Evolutionary conservation across 1,140 invertebrate species (phyloP).

Genomic region (Cyclargus thomasi): DNA sequence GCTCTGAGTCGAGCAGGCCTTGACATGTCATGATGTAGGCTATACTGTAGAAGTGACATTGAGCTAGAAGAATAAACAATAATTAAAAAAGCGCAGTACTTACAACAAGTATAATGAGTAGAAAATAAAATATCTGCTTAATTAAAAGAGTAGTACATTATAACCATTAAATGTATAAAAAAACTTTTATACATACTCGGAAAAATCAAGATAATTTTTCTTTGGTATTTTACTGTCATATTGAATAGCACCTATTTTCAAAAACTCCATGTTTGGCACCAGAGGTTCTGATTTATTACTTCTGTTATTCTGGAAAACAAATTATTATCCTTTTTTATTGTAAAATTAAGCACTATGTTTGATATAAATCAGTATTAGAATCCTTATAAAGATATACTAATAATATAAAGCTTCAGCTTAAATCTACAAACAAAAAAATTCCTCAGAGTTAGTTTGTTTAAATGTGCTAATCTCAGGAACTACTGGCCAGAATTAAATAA

Average conservation of each 20-base stretch:
- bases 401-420: no score
- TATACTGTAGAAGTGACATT: constrained; percentile 43
- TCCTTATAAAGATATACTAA: no score
- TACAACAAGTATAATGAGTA: background rate
- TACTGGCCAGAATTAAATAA: no score
- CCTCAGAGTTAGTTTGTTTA: no score
- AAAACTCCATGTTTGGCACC: constrained; percentile 61
- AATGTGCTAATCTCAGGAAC: no score
- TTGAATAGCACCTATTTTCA: constrained; percentile 54
- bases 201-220: constrained; percentile 64
- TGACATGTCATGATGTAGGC: constrained; percentile 26
- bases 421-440: no score
- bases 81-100: background rate
- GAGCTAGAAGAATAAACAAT: constrained; percentile 34
- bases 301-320: constrained; percentile 26
- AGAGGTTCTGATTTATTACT: constrained; percentile 51
- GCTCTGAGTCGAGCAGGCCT: constrained; percentile 49
- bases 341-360: no score
- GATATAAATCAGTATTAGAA: no score
- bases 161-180: background rate
- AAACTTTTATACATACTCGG: constrained; percentile 49
- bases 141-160: background rate
- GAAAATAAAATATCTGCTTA: background rate
- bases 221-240: constrained; percentile 42
- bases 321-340: background rate